Percentiles rank a stretch among this genome's conserved stretches.
phyloP scores from a whole-genome alignment of 2,113 vertebrate species.

The Nycticryphes semicollaris region DNA sequence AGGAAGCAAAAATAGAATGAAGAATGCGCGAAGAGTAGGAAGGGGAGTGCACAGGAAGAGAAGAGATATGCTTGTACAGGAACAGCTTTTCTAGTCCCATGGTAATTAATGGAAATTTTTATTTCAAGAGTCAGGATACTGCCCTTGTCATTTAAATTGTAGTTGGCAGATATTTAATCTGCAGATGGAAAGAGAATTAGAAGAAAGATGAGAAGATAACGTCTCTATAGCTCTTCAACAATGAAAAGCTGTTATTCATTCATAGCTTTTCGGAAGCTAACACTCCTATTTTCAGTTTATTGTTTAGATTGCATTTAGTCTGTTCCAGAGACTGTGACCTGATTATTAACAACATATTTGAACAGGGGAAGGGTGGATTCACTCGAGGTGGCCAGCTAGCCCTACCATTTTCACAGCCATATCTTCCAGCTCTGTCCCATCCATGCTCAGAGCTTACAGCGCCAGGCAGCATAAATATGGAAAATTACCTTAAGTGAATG shows the following conservation, averaged over 20 bases:
- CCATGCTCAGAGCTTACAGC: accelerated
- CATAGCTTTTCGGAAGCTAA: background rate
- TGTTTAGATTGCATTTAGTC: background rate
- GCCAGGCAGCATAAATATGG: background rate
- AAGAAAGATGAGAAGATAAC: background rate
- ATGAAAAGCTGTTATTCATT: background rate
- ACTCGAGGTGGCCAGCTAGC: background rate
- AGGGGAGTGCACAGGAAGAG: background rate
- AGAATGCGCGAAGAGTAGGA: background rate
- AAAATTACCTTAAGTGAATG: background rate
- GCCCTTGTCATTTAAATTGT: background rate
- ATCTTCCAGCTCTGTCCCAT: background rate
- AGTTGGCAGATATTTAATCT: background rate
- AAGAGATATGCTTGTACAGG: background rate
- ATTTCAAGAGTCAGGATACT: background rate
- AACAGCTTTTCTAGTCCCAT: background rate
- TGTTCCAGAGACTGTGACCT: background rate
- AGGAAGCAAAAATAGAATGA: background rate
- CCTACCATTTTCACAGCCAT: background rate
- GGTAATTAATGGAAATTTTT: background rate
- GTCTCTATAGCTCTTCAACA: background rate
- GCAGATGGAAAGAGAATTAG: background rate
- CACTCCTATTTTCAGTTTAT: background rate
- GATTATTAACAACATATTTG: background rate
- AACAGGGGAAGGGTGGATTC: background rate